Conservation (phyloP, 2,888 invertebrate genomes). For the Limnephilus marmoratus region DNA sequence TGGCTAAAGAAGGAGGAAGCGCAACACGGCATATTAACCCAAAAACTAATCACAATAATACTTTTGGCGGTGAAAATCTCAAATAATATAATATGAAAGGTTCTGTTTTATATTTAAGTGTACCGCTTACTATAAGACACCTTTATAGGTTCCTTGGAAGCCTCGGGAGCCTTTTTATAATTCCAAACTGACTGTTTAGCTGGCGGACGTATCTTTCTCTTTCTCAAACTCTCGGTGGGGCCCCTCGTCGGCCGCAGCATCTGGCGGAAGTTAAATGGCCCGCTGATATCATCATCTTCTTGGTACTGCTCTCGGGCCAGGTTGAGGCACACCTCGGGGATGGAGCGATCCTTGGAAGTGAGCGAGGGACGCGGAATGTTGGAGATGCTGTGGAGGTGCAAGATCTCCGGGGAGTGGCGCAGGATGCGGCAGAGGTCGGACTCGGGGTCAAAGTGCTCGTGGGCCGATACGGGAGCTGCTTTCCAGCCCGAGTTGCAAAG, state of each 20-base stretch:
- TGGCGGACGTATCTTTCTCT: slow-evolving; percentile 74
- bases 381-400: slow-evolving; percentile 49
- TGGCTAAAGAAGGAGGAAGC: too few relatives aligned
- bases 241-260: slow-evolving; percentile 81
- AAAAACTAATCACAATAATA: too few relatives aligned
- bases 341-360: slow-evolving; percentile 61
- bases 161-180: slow-evolving; percentile 58
- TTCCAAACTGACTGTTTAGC: slow-evolving; percentile 59
- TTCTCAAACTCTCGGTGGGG: slow-evolving; percentile 83
- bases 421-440: slow-evolving; percentile 75
- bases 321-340: slow-evolving; percentile 62
- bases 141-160: slow-evolving; percentile 44
- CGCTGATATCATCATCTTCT: slow-evolving; percentile 79
- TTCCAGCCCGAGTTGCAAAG: slow-evolving; percentile 73
- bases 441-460: slow-evolving; percentile 72
- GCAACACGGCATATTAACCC: too few relatives aligned
- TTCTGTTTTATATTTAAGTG: slow-evolving; percentile 15
- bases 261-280: slow-evolving; percentile 83
- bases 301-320: slow-evolving; percentile 70
- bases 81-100: background rate
- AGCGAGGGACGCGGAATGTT: slow-evolving; percentile 55
- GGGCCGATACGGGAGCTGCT: slow-evolving; percentile 71
- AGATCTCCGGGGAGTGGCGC: slow-evolving; percentile 70
- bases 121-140: slow-evolving; percentile 60
- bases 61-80: background rate